Evolutionary conservation across 2,888 invertebrate genomes (phyloP).

Genomic region (Limnephilus rhombicus): DNA sequence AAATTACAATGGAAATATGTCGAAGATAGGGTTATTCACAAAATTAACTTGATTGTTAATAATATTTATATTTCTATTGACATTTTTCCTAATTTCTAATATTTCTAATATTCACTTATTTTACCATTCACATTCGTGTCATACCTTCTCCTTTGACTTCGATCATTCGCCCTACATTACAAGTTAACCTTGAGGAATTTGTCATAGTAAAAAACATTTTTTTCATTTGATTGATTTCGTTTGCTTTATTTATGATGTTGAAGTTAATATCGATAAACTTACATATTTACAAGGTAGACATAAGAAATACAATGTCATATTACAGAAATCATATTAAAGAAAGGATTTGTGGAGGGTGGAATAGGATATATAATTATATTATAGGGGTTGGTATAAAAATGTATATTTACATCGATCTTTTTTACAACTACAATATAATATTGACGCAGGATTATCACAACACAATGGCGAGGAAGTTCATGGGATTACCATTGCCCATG

Average conservation of each 20-base stretch:
- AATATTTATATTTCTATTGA: too few species aligned
- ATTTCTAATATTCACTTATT: too few species aligned
- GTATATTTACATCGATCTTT: conserved; percentile 14
- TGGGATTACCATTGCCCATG: conserved; percentile 31
- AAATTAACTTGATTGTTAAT: too few species aligned
- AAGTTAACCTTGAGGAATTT: neutral
- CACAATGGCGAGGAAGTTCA: neutral
- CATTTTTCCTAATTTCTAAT: too few species aligned
- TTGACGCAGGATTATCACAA: conserved; percentile 3
- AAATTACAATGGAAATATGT: too few species aligned
- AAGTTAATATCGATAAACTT: neutral
- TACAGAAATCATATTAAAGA: neutral
- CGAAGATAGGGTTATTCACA: too few species aligned
- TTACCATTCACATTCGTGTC: too few species aligned
- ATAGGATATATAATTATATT: neutral
- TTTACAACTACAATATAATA: conserved; percentile 26
- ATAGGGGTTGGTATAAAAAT: neutral
- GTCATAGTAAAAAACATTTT: neutral
- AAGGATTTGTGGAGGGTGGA: neutral
- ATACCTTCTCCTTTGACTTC: too few species aligned
- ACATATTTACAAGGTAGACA: neutral
- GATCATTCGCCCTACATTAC: too few species aligned
- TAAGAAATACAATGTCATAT: neutral
- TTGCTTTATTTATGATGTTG: conserved; percentile 19
- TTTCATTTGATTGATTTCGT: neutral